A percentile compares a stretch with the other conserved stretches of the same genome.
Evolutionary conservation across 2,113 vertebrate genomes (phyloP).

Genomic region (Loxodonta africana): DNA sequence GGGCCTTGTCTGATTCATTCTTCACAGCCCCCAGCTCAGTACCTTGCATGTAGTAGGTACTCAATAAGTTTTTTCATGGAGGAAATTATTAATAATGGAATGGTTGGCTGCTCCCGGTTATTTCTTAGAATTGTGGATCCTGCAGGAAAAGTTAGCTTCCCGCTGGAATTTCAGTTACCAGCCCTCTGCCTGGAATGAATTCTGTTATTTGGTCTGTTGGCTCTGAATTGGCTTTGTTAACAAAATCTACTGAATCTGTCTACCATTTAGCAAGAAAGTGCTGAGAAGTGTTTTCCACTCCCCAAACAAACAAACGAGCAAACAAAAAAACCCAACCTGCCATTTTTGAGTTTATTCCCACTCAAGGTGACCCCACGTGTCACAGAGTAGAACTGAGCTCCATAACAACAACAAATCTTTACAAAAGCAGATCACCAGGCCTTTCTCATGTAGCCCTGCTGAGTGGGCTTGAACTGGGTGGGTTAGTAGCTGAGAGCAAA

Average conservation of each 20-base stretch:
- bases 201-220: constrained; percentile 61
- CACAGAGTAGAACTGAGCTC: not conserved
- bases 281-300: constrained; percentile 1
- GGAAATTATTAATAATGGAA: not conserved
- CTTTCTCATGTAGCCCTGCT: not conserved
- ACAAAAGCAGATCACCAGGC: not conserved
- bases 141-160: constrained; percentile 62
- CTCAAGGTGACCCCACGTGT: not conserved
- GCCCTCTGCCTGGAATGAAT: constrained; percentile 48
- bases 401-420: not conserved
- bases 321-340: not conserved
- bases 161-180: constrained; percentile 46
- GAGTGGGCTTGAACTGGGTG: too few relatives aligned
- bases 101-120: not conserved
- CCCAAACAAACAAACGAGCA: not conserved
- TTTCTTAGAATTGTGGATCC: constrained; percentile 28
- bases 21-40: not conserved
- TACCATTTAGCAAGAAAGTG: constrained; percentile 34
- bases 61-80: not conserved
- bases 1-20: not conserved
- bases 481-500: not conserved
- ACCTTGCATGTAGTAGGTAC: constrained; percentile 41
- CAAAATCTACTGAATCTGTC: constrained; percentile 54
- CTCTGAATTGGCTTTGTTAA: constrained; percentile 71
- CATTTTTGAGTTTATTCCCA: not conserved